Evolutionary conservation across 1,140 invertebrate species (phyloP), one percentile per base, ranked within the genome.

Genomic region (Heterodera schachtii): DNA sequence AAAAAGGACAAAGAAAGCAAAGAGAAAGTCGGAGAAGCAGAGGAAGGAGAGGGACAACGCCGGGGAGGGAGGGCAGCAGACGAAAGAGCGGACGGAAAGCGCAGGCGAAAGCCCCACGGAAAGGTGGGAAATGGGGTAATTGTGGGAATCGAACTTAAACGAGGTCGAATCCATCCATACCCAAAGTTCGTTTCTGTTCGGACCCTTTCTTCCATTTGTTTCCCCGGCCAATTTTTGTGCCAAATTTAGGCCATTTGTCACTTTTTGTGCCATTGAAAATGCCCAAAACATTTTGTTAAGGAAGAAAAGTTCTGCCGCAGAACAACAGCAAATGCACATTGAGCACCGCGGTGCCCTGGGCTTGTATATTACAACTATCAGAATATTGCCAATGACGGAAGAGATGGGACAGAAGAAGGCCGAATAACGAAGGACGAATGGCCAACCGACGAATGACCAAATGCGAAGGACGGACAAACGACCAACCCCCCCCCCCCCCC

Each of bases 331-430:
- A 31, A 31, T 31, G 49, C 44, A 60, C 52, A 46, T 49, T 21
- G 13, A 19, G 9, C 52, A 60, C 75, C 49, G 66, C 77, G 70
- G 13, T 11, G 69, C 44, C 47, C 64, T 41, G 21, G 21, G 64
- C 19, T 31, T 78, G 52, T 69, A 78, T 31, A 78, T 78, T 21
- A 78, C 77, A n/a, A 78, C 77, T 44, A 78, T 78, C 47, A 78
- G 70, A 47, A 78, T 78, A 66, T 41, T 78, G 77, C 77, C 77
- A 5, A 19, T 43, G 31, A 31, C 31, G 31, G 47, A 78, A 41
- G 77, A 64, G 16, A 44, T 41, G 31, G 77, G 70, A 43, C 60
- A 78, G 13, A 19, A 60, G 13, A 60, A 64, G 19, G 57, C 19
- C 4, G 57, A 64, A 64, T 19, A 64, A 19, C 57, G 57, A 64